Percentiles rank a stretch among this genome's conserved stretches.
phyloP scores from a whole-genome alignment of 2,113 vertebrate genomes.

The Eudyptes chrysolophus region DNA sequence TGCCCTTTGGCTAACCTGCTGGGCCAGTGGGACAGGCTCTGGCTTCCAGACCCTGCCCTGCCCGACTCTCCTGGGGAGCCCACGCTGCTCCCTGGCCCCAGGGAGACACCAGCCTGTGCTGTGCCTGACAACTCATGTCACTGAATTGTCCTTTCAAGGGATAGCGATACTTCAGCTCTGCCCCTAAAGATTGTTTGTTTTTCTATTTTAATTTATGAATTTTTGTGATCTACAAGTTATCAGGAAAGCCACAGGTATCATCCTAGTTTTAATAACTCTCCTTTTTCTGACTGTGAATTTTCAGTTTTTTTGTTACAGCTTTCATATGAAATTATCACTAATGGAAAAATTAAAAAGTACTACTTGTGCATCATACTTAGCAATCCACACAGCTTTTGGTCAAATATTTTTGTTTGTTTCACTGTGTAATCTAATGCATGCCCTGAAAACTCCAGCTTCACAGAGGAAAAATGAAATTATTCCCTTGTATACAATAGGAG shows the following conservation, averaged over 20 bases:
- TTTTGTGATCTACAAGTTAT: background rate
- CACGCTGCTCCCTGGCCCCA: accelerated
- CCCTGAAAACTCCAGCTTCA: background rate
- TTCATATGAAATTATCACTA: background rate
- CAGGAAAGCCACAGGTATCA: background rate
- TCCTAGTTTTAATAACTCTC: background rate
- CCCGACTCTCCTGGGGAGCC: accelerated
- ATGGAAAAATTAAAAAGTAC: background rate
- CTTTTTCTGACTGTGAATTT: background rate
- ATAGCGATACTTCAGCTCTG: accelerated
- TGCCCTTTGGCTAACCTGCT: background rate
- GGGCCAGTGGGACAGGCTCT: background rate
- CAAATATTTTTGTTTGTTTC: background rate
- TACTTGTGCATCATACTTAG: background rate
- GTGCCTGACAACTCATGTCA: accelerated
- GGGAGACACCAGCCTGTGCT: background rate
- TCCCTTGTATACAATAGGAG: background rate
- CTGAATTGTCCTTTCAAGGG: background rate
- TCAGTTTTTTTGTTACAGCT: background rate
- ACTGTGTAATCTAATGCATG: background rate
- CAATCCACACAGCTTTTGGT: background rate
- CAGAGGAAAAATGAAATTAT: background rate
- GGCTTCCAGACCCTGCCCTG: background rate
- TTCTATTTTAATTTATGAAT: background rate
- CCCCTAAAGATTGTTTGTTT: background rate